Evolutionary conservation across 2,888 invertebrate species (phyloP), one percentile per base, ranked within the genome.

Genomic region (Odontomyia ornata): DNA sequence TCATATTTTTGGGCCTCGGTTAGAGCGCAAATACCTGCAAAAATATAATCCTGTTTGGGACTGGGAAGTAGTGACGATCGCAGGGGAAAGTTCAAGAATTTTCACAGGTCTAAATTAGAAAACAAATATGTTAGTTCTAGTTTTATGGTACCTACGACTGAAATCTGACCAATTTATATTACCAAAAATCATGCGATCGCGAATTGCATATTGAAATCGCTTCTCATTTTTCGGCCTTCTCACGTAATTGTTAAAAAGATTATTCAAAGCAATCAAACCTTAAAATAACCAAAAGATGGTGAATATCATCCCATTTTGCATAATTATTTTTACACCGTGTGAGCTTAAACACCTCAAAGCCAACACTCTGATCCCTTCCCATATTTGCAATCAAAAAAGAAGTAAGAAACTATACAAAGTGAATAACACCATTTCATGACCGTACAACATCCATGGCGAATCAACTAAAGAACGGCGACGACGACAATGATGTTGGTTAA

Each of bases 241-340:
- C 71, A 72, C 71, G 56, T 72, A 23, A 27, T 56, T 3, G 9
- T n/a, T 47, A 65, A 36, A 28, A 65, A 65, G 9, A 64, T 36
- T n/a, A 27, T n/a, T n/a, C n/a, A n/a, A n/a, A n/a, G n/a, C n/a
- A n/a, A n/a, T n/a, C n/a, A n/a, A n/a, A n/a, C n/a, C n/a, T n/a
- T n/a, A n/a, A n/a, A n/a, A n/a, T n/a, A n/a, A n/a, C n/a, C 5
- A 30, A 28, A 5, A 1, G 18, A 27, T 23, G 67, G 30, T 23
- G 47, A 27, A 47, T 13, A n/a, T 18, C 46, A 69, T n/a, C 47
- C 69, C 69, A 23, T 69, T 69, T 47, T 46, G 69, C 57, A 25
- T 73, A 60, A 60, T 36, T 30, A 60, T 36, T 73, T 36, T 73
- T 60, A 5, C 11, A 57, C 60, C 73, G 60, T 73, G 73, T 60